phyloP scores from a whole-genome alignment of 2,888 invertebrate species.

The Eupithecia inturbata region DNA sequence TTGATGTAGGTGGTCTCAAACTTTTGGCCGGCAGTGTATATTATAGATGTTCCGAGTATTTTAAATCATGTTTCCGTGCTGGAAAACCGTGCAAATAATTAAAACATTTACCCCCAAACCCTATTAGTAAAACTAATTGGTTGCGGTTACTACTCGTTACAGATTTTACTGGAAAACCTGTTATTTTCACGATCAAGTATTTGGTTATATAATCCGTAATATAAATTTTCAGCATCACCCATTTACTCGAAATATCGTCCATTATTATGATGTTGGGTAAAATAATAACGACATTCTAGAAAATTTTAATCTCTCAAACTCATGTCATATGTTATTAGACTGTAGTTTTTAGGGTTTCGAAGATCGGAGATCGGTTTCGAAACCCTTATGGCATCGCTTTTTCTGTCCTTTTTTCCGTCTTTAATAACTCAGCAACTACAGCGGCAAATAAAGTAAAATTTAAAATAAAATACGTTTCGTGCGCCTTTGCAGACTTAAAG shows the following conservation, averaged over 20 bases:
- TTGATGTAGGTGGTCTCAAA: too few species aligned
- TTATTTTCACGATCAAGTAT: background rate
- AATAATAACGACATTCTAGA: background rate
- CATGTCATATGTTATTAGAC: background rate
- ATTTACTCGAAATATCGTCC: background rate
- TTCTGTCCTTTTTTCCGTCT: too few species aligned
- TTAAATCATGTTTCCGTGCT: background rate
- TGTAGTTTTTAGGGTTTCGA: too few species aligned
- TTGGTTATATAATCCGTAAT: constrained; percentile 1
- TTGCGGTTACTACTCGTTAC: background rate
- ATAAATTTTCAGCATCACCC: background rate
- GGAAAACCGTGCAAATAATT: background rate
- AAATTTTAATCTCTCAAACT: background rate
- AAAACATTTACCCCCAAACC: background rate
- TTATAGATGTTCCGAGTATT: background rate
- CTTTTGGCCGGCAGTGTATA: background rate
- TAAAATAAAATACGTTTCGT: too few species aligned
- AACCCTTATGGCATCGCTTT: too few species aligned
- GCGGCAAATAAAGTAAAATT: too few species aligned
- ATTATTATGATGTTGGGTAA: background rate
- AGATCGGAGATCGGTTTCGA: too few species aligned
- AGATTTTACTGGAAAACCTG: background rate
- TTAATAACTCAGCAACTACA: too few species aligned
- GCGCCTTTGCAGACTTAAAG: too few species aligned
- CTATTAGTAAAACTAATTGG: constrained; percentile 4